Percentiles rank a stretch among this genome's conserved stretches.
Evolutionary conservation across 64 coral and sea anemone genomes (phyloP).

Genomic region (Pachyseris speciosa): DNA sequence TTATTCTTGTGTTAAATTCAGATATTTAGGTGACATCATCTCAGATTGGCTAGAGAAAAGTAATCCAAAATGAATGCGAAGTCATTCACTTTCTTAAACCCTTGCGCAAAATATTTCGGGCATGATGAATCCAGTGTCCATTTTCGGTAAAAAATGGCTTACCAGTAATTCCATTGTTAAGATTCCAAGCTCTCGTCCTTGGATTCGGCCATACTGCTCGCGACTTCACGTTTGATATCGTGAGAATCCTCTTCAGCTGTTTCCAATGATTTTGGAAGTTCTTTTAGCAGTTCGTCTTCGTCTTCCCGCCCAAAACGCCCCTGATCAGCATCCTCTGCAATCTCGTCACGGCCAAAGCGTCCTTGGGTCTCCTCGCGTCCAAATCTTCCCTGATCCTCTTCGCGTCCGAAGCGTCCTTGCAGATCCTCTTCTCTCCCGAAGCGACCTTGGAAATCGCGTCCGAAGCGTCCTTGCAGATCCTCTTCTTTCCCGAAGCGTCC

Average conservation of each 20-base stretch:
- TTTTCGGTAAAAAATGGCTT: background rate
- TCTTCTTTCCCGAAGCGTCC: constrained; percentile 42
- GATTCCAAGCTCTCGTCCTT: constrained; percentile 20
- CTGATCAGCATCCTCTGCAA: background rate
- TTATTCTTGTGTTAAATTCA: no score
- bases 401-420: constrained; percentile 44
- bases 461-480: constrained; percentile 13
- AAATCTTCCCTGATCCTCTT: constrained; percentile 63
- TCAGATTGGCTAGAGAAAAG: no score
- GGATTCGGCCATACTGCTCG: constrained; percentile 23
- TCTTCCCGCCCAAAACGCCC: constrained; percentile 48
- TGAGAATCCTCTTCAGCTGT: background rate
- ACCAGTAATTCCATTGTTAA: constrained; percentile 41
- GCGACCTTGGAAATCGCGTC: constrained; percentile 22
- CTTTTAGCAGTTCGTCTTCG: background rate
- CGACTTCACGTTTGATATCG: background rate
- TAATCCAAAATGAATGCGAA: no score
- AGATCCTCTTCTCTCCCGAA: constrained; percentile 16
- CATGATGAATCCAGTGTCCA: background rate
- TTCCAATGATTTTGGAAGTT: background rate
- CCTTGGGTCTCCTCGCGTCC: constrained; percentile 41
- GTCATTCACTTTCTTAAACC: no score
- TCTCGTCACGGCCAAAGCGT: constrained; percentile 41
- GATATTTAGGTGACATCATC: no score
- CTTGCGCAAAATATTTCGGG: background rate